Evolutionary conservation across 2,113 vertebrate species (phyloP).

Genomic region (Nesoenas mayeri): DNA sequence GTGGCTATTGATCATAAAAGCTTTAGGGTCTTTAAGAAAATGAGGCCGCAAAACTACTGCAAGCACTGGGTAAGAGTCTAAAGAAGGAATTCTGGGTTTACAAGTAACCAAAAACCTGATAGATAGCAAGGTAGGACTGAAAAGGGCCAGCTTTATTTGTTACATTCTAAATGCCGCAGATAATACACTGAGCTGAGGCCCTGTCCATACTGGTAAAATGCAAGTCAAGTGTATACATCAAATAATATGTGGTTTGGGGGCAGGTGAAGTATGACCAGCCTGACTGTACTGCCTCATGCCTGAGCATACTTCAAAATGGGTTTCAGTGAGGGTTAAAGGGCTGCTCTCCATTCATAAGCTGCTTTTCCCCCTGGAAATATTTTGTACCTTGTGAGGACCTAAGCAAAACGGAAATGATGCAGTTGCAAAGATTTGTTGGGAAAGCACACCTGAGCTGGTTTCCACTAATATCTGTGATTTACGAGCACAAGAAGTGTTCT

Average conservation of each 20-base stretch:
- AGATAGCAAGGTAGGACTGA: neutral
- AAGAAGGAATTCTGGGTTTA: neutral
- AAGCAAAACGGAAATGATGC: neutral
- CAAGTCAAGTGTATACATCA: neutral
- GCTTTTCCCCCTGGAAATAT: neutral
- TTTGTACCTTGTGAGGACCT: neutral
- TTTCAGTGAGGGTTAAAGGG: neutral
- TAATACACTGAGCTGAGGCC: neutral
- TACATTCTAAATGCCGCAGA: neutral
- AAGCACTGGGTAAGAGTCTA: neutral
- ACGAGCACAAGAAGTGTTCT: neutral
- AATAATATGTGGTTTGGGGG: neutral
- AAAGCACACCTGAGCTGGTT: neutral
- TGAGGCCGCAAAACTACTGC: neutral
- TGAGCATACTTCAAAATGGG: neutral
- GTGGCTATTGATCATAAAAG: neutral
- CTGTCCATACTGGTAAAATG: neutral
- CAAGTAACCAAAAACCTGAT: neutral
- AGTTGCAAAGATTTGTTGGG: neutral
- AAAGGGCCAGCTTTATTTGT: neutral
- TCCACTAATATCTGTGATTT: neutral
- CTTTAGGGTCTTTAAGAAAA: neutral
- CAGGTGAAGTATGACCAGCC: neutral
- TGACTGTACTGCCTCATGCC: neutral
- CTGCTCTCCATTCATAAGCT: neutral